Evolutionary conservation across 2,888 invertebrate species (phyloP).

Genomic region (Salpingus planirostris): DNA sequence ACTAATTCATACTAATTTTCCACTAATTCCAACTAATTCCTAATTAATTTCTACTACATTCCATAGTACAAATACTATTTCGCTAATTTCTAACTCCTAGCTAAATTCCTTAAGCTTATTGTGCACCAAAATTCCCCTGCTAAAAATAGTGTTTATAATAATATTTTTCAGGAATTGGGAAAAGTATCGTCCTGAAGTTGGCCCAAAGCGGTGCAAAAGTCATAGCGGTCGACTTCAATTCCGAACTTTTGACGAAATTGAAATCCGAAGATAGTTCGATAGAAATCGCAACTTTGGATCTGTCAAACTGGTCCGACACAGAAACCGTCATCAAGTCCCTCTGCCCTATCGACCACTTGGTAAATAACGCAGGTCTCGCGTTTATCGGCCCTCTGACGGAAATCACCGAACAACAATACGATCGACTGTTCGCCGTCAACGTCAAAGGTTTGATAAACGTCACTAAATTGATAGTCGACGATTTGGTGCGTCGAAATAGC

Average conservation of each 20-base stretch:
- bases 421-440: conserved; percentile 68
- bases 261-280: conserved; percentile 55
- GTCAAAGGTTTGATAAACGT: conserved; percentile 79
- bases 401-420: conserved; percentile 26
- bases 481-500: conserved; percentile 60
- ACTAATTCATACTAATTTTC: too few species aligned
- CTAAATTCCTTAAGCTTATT: too few species aligned
- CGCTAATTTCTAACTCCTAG: too few species aligned
- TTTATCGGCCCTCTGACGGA: background rate
- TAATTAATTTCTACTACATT: too few species aligned
- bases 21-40: too few species aligned
- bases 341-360: conserved; percentile 53
- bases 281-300: conserved; percentile 57
- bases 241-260: conserved; percentile 40
- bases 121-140: too few species aligned
- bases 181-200: conserved; percentile 59
- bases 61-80: too few species aligned
- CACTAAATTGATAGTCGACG: conserved; percentile 69
- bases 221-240: conserved; percentile 62
- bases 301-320: conserved; percentile 66
- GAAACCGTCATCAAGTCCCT: conserved; percentile 45
- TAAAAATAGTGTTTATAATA: too few species aligned
- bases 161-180: too few species aligned
- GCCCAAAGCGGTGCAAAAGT: conserved; percentile 60
- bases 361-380: conserved; percentile 1